phyloP scores from a whole-genome alignment of 2,113 vertebrate species.

The Microtus montanus region DNA sequence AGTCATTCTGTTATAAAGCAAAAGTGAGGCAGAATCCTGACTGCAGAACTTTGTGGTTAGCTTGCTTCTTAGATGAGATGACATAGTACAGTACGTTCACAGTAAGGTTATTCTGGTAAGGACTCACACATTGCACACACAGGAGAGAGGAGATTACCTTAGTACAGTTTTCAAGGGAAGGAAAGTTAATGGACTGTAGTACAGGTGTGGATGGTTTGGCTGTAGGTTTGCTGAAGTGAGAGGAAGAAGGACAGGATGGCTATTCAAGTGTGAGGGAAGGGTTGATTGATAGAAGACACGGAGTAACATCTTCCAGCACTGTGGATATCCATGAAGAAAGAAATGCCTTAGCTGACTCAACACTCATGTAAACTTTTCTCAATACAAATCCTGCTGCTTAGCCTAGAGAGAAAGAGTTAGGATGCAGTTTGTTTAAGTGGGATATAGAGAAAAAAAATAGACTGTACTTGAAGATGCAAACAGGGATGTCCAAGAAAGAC shows the following conservation, averaged over 20 bases:
- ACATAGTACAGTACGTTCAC: no score
- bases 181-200: accelerated
- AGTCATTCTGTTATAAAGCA: no score
- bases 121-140: neutral
- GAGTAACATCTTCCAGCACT: neutral
- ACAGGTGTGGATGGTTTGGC: neutral
- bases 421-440: neutral
- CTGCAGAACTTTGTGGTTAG: no score
- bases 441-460: neutral
- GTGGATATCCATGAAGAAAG: neutral
- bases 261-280: neutral
- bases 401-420: neutral
- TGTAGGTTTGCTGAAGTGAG: neutral
- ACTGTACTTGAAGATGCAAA: neutral
- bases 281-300: accelerated
- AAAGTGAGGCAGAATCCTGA: no score
- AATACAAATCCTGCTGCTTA: neutral
- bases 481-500: neutral
- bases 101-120: no score
- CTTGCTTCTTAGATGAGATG: no score
- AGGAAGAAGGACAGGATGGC: neutral
- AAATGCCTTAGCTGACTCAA: neutral
- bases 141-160: neutral
- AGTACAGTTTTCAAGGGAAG: accelerated
- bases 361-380: neutral